Evolutionary conservation across 1,140 invertebrate species (phyloP).

Genomic region (Harlomillsia oculata): DNA sequence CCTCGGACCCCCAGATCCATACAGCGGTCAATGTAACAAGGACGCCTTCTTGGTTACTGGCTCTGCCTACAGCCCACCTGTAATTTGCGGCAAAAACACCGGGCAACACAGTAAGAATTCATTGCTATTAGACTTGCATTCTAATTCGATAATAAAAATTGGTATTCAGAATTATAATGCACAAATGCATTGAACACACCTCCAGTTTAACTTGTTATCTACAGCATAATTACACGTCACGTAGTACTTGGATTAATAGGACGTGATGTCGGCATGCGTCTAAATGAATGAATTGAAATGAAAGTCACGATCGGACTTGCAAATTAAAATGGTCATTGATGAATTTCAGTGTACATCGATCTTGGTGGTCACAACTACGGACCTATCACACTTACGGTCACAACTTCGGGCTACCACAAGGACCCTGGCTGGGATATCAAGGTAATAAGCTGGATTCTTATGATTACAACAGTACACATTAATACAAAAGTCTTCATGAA

Average conservation of each 20-base stretch:
- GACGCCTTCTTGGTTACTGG: slow-evolving; percentile 41
- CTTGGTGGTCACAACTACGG: slow-evolving; percentile 37
- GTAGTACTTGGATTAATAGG: no score
- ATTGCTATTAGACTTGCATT: no score
- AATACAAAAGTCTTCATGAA: not conserved
- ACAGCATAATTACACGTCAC: no score
- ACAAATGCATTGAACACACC: not conserved
- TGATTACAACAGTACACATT: not conserved
- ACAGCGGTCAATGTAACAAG: slow-evolving; percentile 38
- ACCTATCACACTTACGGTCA: slow-evolving; percentile 38
- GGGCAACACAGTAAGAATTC: slow-evolving; percentile 43
- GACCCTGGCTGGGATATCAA: slow-evolving; percentile 39
- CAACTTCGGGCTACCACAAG: slow-evolving; percentile 38
- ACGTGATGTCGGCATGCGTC: no score
- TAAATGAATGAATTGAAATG: no score
- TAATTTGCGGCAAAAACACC: slow-evolving; percentile 41
- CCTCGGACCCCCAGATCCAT: slow-evolving; percentile 38
- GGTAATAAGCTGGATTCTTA: slow-evolving; percentile 7
- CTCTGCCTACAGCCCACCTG: slow-evolving; percentile 38
- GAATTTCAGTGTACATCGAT: slow-evolving; percentile 40
- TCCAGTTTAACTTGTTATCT: not conserved
- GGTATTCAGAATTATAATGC: not conserved
- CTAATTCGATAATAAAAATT: not conserved
- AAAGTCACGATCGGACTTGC: no score
- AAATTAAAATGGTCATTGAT: no score